Percentiles rank a stretch among this genome's conserved stretches.
These are phyloP conservation scores for Drosophila atroscutellata DNA, from an alignment of 2,888 invertebrate species.

Conservation along the genomic window DNA sequence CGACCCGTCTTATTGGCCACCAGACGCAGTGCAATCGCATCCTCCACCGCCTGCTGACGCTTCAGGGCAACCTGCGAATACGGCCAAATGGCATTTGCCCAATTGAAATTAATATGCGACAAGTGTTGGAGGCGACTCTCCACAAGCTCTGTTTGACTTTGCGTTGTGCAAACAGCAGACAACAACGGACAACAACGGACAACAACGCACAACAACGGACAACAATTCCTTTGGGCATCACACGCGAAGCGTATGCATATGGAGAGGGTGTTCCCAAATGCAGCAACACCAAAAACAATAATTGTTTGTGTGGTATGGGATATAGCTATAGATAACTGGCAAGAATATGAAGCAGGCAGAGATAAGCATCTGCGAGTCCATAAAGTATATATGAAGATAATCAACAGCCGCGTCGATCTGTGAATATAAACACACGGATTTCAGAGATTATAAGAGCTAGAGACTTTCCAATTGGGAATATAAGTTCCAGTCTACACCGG, in stretches of 20 bases:
- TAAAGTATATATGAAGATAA: neutral
- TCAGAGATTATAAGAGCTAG: no score
- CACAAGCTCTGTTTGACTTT: constrained; percentile 65
- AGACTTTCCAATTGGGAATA: neutral
- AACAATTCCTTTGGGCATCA: constrained; percentile 57
- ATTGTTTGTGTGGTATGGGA: neutral
- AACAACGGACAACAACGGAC: constrained; percentile 5
- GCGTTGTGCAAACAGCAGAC: constrained; percentile 28
- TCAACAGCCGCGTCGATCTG: neutral
- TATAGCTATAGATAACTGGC: no score
- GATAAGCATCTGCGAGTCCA: accelerated
- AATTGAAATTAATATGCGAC: constrained; percentile 82
- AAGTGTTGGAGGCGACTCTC: constrained; percentile 58
- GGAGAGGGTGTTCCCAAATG: constrained; percentile 18
- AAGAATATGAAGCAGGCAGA: neutral
- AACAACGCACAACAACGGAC: constrained; percentile 28
- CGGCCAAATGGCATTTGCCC: constrained; percentile 27
- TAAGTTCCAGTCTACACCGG: neutral
- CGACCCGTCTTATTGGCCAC: constrained; percentile 93
- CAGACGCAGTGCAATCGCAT: constrained; percentile 96
- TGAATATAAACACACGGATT: neutral
- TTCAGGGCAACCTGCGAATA: constrained; percentile 93
- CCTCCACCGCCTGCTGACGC: constrained; percentile 98
- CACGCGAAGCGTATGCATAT: neutral
- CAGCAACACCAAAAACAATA: constrained; percentile 1